Evolutionary conservation across 2,113 vertebrate species (phyloP).

Genomic region (Mus spicilegus): DNA sequence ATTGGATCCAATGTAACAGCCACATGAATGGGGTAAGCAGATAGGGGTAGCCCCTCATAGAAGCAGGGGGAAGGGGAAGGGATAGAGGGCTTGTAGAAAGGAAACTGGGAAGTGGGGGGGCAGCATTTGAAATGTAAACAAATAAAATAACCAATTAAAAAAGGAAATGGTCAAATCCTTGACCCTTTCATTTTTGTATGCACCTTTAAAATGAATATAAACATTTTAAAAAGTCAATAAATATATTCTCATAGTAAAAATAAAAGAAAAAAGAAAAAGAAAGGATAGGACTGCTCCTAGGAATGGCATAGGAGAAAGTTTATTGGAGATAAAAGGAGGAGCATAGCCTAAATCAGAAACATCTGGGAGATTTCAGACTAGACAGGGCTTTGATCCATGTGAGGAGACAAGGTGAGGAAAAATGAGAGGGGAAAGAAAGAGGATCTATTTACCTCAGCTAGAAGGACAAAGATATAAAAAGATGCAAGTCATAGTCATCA

Average conservation of each 20-base stretch:
- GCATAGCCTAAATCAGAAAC: not conserved
- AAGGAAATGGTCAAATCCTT: too few relatives aligned
- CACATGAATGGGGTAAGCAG: not conserved
- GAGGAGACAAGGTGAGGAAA: not conserved
- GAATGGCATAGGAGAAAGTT: not conserved
- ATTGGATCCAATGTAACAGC: not conserved
- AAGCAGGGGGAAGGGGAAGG: too few relatives aligned
- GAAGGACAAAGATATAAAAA: not conserved
- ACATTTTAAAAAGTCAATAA: too few relatives aligned
- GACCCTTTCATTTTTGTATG: too few relatives aligned
- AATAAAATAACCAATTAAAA: too few relatives aligned
- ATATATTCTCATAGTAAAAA: too few relatives aligned
- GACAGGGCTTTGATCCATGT: not conserved
- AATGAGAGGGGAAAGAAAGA: not conserved
- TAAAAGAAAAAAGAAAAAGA: not conserved
- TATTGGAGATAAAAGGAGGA: not conserved
- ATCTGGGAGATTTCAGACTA: not conserved
- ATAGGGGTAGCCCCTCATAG: too few relatives aligned
- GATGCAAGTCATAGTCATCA: not conserved
- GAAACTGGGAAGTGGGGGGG: too few relatives aligned
- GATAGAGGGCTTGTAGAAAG: too few relatives aligned
- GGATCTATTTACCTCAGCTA: not conserved
- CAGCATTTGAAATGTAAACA: too few relatives aligned
- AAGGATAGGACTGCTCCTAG: not conserved
- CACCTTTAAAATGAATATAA: too few relatives aligned